Evolutionary conservation across 2,888 invertebrate species (phyloP).

Genomic region (Glaucopsyche alexis): DNA sequence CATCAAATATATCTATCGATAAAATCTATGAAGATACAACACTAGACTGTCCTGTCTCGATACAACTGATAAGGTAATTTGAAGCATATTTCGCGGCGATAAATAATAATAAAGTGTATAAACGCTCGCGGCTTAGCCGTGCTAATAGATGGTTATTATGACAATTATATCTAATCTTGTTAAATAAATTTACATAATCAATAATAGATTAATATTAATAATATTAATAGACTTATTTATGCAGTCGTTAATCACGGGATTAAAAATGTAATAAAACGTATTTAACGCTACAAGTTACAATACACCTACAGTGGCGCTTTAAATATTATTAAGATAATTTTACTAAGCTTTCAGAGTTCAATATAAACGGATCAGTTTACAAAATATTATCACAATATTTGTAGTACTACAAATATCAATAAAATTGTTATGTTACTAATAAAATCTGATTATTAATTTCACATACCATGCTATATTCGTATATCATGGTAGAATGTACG

Average conservation of each 20-base stretch:
- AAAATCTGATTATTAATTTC: too few species aligned
- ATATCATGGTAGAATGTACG: too few species aligned
- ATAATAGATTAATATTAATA: slow-evolving; percentile 24
- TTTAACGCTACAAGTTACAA: slow-evolving; percentile 8
- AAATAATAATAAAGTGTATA: slow-evolving; percentile 18
- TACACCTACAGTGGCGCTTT: background rate
- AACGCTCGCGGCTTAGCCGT: slow-evolving; percentile 16
- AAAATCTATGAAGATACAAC: background rate
- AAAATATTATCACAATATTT: too few species aligned
- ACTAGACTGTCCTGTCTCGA: background rate
- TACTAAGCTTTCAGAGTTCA: too few species aligned
- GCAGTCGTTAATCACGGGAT: background rate
- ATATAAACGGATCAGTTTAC: too few species aligned
- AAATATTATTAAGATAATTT: too few species aligned
- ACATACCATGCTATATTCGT: too few species aligned
- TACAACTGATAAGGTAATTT: slow-evolving; percentile 31
- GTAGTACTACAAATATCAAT: too few species aligned
- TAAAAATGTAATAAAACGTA: slow-evolving; percentile 21
- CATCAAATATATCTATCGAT: too few species aligned
- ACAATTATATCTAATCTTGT: slow-evolving; percentile 26
- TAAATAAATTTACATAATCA: slow-evolving; percentile 27
- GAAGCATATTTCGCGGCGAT: slow-evolving; percentile 21
- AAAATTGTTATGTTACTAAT: too few species aligned
- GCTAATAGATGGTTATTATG: slow-evolving; percentile 26
- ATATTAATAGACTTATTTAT: slow-evolving; percentile 2